Conservation (phyloP, 2,113 vertebrate genomes). For the Miniopterus natalensis region DNA sequence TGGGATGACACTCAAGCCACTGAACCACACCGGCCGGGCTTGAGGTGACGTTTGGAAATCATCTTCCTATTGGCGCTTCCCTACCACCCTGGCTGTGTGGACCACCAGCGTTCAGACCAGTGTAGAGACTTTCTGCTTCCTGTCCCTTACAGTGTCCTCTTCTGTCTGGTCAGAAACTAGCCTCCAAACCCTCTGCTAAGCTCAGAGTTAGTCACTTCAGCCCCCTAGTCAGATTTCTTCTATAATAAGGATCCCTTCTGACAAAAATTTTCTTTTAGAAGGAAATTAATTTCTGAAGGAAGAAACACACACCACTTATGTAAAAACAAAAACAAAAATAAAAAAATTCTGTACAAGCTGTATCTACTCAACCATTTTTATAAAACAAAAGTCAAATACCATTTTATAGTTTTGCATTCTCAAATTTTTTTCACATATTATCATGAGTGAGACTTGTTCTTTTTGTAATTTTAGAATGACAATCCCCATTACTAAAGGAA, state of each 20-base stretch:
- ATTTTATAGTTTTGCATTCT: background rate
- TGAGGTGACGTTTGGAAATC: background rate
- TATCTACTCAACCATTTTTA: background rate
- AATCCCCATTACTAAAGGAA: background rate
- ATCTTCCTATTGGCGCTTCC: background rate
- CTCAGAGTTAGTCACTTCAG: background rate
- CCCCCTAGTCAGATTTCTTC: background rate
- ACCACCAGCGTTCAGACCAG: background rate
- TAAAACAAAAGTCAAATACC: background rate
- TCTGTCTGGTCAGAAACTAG: background rate
- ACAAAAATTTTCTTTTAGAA: constrained; percentile 13
- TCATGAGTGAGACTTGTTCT: constrained; percentile 8
- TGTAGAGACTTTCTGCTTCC: too few relatives aligned
- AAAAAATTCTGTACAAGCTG: background rate
- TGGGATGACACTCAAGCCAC: too few relatives aligned
- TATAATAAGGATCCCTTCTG: background rate
- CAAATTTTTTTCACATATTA: background rate
- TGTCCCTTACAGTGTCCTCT: background rate
- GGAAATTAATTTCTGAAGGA: constrained; percentile 17
- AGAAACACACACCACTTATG: background rate
- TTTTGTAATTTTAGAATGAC: constrained; percentile 30
- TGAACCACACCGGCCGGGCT: too few relatives aligned
- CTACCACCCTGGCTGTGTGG: fast-evolving
- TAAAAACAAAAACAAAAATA: constrained; percentile 29
- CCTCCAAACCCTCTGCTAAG: background rate